phyloP scores from a whole-genome alignment of 1,140 invertebrate species.

The Anastrepha ludens region DNA sequence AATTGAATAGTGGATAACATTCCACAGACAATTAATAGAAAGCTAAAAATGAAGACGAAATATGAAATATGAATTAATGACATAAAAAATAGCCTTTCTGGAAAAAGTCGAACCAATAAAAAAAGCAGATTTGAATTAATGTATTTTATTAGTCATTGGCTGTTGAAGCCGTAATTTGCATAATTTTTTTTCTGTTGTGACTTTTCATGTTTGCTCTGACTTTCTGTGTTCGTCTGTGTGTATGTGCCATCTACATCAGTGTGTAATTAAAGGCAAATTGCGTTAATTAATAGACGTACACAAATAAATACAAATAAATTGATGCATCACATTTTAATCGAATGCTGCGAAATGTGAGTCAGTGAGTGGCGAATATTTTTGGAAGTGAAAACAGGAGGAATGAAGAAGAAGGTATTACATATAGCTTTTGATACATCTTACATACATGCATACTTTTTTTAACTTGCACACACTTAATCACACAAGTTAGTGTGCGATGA shows the following conservation, averaged over 20 bases:
- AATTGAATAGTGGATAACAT: constrained; percentile 42
- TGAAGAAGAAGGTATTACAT: too few species aligned
- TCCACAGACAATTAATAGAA: constrained; percentile 17
- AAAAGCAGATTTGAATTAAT: too few species aligned
- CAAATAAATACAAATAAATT: constrained; percentile 27
- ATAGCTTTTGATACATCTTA: too few species aligned
- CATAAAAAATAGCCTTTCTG: neutral
- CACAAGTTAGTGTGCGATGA: too few species aligned
- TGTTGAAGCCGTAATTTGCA: too few species aligned
- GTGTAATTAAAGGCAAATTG: constrained; percentile 34
- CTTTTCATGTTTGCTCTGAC: too few species aligned
- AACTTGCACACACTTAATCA: too few species aligned
- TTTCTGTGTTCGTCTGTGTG: too few species aligned
- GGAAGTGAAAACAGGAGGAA: neutral
- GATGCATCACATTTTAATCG: neutral
- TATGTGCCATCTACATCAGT: neutral
- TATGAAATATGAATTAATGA: constrained; percentile 8
- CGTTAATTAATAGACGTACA: constrained; percentile 37
- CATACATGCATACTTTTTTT: too few species aligned
- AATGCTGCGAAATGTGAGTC: neutral
- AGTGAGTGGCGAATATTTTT: neutral
- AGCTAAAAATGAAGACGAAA: neutral
- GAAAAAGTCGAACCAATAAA: neutral
- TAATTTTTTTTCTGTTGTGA: too few species aligned
- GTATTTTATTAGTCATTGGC: too few species aligned